Evolutionary conservation across 2,888 invertebrate species (phyloP).

Genomic region (Pegoplata infirma): DNA sequence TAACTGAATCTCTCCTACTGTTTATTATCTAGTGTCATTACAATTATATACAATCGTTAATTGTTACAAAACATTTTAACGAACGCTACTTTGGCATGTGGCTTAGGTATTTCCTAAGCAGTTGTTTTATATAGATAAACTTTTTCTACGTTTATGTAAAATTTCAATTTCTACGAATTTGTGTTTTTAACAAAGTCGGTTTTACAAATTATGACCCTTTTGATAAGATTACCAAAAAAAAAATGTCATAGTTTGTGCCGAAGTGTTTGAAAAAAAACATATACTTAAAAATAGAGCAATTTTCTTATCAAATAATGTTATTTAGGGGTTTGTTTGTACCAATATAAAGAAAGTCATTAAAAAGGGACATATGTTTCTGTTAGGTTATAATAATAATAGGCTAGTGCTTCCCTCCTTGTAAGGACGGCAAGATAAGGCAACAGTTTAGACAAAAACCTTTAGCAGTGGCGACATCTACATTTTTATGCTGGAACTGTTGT

Average conservation of each 20-base stretch:
- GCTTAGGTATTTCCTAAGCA: conserved; percentile 22
- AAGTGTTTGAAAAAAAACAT: background rate
- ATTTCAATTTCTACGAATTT: conserved; percentile 32
- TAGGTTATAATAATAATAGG: background rate
- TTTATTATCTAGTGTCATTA: conserved; percentile 43
- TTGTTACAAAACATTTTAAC: conserved; percentile 36
- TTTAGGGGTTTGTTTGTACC: conserved; percentile 36
- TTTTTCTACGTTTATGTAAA: background rate
- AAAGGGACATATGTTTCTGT: conserved; percentile 30
- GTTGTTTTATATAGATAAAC: conserved; percentile 21
- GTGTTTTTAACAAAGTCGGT: conserved; percentile 64
- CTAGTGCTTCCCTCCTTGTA: conserved; percentile 37
- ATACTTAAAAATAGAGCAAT: conserved; percentile 55
- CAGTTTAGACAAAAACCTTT: conserved; percentile 43
- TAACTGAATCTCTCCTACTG: conserved; percentile 9
- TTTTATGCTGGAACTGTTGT: background rate
- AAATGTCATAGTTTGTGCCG: conserved; percentile 25
- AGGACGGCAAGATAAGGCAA: conserved; percentile 5
- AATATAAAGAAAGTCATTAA: conserved; percentile 35
- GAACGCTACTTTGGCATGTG: conserved; percentile 47
- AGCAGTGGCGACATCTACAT: conserved; percentile 23
- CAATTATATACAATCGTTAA: conserved; percentile 42
- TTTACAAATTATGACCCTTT: conserved; percentile 70
- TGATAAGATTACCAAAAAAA: conserved; percentile 71
- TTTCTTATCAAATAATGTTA: conserved; percentile 42